Percentiles rank a stretch among this genome's conserved stretches.
These are phyloP conservation scores for Axis porcinus DNA, from an alignment of 2,113 vertebrate species.

Conservation along the genomic window DNA sequence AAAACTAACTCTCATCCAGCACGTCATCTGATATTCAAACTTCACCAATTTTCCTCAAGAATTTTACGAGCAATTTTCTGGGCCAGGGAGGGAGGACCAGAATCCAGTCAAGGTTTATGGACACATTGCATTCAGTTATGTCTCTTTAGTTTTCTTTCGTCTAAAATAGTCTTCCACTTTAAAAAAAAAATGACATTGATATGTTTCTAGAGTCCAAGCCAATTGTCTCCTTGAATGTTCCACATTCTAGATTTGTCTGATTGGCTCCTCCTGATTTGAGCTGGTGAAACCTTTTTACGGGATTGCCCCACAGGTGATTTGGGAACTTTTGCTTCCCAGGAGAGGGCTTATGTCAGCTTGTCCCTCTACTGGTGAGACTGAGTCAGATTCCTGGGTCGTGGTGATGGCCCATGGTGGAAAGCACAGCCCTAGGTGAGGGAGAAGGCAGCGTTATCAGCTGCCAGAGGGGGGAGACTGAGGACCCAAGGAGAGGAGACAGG, in stretches of 20 bases:
- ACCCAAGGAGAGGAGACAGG: neutral
- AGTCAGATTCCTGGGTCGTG: neutral
- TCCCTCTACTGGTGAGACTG: neutral
- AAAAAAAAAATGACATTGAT: neutral
- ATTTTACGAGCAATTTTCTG: neutral
- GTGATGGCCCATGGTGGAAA: neutral
- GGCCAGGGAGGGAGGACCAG: neutral
- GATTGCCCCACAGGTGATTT: fast-evolving
- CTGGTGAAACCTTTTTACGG: neutral
- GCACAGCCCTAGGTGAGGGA: neutral
- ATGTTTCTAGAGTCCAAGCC: neutral
- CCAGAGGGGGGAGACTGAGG: neutral
- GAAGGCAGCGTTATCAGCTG: neutral
- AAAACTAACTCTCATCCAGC: neutral
- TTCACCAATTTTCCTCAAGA: neutral
- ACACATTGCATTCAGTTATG: neutral
- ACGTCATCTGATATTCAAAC: neutral
- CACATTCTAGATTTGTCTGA: neutral
- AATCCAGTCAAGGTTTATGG: neutral
- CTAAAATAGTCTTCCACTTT: neutral
- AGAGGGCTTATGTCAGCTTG: neutral
- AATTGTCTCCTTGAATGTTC: neutral
- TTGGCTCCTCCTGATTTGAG: neutral
- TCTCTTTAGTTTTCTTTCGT: neutral
- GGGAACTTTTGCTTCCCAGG: neutral